Evolutionary conservation across 1,140 invertebrate genomes (phyloP).

Genomic region (Macrostomum lignano): DNA sequence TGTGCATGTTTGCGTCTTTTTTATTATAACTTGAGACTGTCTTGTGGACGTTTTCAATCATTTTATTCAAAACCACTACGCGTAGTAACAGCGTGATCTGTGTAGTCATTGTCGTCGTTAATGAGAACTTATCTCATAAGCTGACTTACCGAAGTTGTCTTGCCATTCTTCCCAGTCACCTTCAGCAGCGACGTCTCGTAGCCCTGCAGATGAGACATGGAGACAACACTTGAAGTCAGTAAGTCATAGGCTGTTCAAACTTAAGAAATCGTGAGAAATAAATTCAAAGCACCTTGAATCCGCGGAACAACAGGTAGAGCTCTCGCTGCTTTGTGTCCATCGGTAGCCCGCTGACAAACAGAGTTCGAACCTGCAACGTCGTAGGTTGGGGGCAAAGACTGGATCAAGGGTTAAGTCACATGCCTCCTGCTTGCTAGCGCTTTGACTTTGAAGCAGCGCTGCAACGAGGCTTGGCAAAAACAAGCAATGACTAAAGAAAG

Average conservation of each 20-base stretch:
- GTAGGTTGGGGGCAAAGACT: too few relatives aligned
- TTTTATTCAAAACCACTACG: conserved; percentile 1
- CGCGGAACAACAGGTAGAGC: conserved; percentile 88
- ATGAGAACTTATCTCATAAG: neutral
- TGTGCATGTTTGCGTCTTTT: too few relatives aligned
- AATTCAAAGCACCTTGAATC: conserved; percentile 53
- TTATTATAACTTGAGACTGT: too few relatives aligned
- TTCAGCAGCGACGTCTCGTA: conserved; percentile 88
- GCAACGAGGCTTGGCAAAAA: too few relatives aligned
- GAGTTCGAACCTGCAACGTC: conserved; percentile 87
- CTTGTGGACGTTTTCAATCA: neutral
- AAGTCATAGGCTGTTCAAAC: neutral
- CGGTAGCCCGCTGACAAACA: conserved; percentile 93
- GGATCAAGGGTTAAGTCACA: too few relatives aligned
- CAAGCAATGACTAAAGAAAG: too few relatives aligned
- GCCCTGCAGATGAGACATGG: conserved; percentile 16
- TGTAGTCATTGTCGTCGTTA: conserved; percentile 1
- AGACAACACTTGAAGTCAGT: conserved; percentile 1
- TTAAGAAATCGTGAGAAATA: neutral
- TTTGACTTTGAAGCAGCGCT: too few relatives aligned
- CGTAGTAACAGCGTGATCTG: neutral
- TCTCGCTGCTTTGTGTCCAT: conserved; percentile 98
- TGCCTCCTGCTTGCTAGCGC: too few relatives aligned
- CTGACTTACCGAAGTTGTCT: conserved; percentile 77
- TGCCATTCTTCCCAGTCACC: conserved; percentile 98